These are phyloP conservation scores for Euthynnus affinis DNA, from an alignment of 2,797 vertebrate species.

Conservation along the genomic window DNA sequence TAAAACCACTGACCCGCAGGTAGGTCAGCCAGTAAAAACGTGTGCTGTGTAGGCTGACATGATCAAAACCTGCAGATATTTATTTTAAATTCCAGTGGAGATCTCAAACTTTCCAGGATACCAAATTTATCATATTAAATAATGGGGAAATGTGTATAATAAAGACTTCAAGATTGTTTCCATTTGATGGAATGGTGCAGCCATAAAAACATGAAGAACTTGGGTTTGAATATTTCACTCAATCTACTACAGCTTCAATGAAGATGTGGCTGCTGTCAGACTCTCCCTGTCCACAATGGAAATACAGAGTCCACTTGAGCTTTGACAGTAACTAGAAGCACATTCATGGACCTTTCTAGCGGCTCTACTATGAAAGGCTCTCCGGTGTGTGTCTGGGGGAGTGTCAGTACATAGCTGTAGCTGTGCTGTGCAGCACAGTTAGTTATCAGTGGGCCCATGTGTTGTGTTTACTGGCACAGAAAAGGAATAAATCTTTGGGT, in stretches of 20 bases:
- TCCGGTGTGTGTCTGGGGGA: no score
- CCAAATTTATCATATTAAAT: neutral
- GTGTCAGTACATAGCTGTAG: no score
- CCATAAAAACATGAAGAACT: neutral
- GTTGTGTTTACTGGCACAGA: no score
- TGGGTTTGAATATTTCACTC: neutral
- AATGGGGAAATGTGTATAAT: neutral
- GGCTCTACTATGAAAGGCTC: no score
- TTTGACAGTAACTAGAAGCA: no score
- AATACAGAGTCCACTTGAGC: neutral
- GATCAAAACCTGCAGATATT: slow-evolving; percentile 1
- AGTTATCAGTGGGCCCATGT: no score
- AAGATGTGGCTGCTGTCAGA: neutral
- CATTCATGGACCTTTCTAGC: no score
- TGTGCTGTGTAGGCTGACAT: neutral
- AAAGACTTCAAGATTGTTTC: neutral
- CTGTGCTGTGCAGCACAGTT: no score
- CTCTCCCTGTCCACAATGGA: neutral
- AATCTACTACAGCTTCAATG: neutral
- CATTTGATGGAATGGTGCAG: neutral
- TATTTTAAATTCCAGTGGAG: slow-evolving; percentile 14
- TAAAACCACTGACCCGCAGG: slow-evolving; percentile 3
- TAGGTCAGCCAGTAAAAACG: neutral
- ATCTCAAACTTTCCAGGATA: neutral
- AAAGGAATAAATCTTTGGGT: no score